Conservation (phyloP, 1,140 invertebrate genomes). For the Mycetomoellerius zeteki region DNA sequence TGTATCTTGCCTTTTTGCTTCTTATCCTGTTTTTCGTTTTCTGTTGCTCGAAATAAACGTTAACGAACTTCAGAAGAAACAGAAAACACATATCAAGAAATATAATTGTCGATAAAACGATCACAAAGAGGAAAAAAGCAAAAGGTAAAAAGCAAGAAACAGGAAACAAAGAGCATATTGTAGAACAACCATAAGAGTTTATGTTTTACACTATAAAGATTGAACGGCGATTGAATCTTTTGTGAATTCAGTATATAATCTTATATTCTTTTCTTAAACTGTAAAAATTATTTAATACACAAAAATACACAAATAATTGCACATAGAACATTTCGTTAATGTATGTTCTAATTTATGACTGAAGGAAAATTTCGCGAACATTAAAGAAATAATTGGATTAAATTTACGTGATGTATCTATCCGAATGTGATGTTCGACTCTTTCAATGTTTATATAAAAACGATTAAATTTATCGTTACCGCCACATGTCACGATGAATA, state of each 20-base stretch:
- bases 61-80: too few relatives aligned
- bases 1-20: too few relatives aligned
- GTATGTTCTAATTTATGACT: background rate
- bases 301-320: background rate
- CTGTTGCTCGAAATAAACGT: too few relatives aligned
- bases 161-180: too few relatives aligned
- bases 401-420: conserved; percentile 2
- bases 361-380: background rate
- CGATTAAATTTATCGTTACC: background rate
- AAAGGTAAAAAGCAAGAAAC: too few relatives aligned
- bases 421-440: background rate
- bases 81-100: too few relatives aligned
- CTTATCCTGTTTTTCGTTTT: too few relatives aligned
- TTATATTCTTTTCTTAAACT: background rate
- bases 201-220: background rate
- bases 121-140: too few relatives aligned
- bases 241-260: background rate
- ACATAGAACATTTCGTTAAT: background rate
- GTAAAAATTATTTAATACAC: background rate
- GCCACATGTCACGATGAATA: background rate
- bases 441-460: background rate
- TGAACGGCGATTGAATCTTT: background rate
- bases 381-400: conserved; percentile 9
- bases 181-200: too few relatives aligned
- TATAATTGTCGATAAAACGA: too few relatives aligned